Evolutionary conservation across 2,888 invertebrate species (phyloP).

Genomic region (Latheticus oryzae): DNA sequence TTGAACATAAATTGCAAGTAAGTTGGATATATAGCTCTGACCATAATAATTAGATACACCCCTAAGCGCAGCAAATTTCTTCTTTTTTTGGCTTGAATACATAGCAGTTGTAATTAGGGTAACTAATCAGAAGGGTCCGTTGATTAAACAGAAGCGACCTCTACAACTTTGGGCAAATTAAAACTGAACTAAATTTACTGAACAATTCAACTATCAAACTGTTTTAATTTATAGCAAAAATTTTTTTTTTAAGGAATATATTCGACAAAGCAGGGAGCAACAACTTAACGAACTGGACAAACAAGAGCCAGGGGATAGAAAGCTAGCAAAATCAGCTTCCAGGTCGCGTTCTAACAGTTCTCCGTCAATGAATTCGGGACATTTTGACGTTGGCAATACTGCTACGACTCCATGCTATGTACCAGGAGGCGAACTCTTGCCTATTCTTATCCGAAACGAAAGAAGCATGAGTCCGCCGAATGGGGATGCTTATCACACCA

Average conservation of each 20-base stretch:
- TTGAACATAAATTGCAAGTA: constrained; percentile 29
- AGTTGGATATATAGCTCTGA: constrained; percentile 17
- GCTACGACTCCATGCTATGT: constrained; percentile 65
- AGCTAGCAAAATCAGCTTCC: constrained; percentile 37
- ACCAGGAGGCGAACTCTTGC: constrained; percentile 65
- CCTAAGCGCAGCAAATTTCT: neutral
- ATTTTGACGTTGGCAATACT: constrained; percentile 55
- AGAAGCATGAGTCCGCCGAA: constrained; percentile 57
- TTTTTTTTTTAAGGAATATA: constrained; percentile 71
- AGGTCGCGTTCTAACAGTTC: constrained; percentile 58
- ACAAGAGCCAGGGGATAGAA: constrained; percentile 42
- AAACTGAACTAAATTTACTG: too few species aligned
- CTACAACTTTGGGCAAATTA: too few species aligned
- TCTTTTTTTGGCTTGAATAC: too few species aligned
- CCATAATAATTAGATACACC: too few species aligned
- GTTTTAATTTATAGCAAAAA: too few species aligned
- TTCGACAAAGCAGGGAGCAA: constrained; percentile 84
- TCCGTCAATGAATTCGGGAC: constrained; percentile 55
- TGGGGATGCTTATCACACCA: constrained; percentile 53
- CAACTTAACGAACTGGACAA: constrained; percentile 77
- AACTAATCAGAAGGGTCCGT: too few species aligned
- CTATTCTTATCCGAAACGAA: constrained; percentile 62
- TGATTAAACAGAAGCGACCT: too few species aligned
- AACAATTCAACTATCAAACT: too few species aligned
- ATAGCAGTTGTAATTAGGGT: too few species aligned